Percentiles rank a stretch among this genome's conserved stretches.
Evolutionary conservation across 2,888 invertebrate species (phyloP).

Genomic region (Drosophila monieri): DNA sequence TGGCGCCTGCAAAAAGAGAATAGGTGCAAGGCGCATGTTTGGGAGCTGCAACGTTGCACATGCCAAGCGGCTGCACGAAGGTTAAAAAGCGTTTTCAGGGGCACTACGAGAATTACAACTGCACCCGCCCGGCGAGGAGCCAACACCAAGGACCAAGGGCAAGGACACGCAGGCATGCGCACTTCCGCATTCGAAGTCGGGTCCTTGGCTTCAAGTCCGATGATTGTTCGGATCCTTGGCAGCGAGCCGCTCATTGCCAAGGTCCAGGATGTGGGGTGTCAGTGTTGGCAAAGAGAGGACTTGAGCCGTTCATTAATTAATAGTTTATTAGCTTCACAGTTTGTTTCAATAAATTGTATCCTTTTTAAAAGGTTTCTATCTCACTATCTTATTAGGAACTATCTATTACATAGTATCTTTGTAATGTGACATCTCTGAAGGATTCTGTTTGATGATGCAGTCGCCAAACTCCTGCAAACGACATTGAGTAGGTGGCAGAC

Average conservation of each 20-base stretch:
- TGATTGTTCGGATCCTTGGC: slow-evolving; percentile 10
- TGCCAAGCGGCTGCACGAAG: slow-evolving; percentile 68
- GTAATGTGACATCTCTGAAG: background rate
- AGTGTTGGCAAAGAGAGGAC: slow-evolving; percentile 7
- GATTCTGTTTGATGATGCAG: slow-evolving; percentile 18
- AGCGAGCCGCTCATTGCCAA: slow-evolving; percentile 48
- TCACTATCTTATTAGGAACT: background rate
- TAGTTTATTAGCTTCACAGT: background rate
- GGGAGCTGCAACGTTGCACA: slow-evolving; percentile 52
- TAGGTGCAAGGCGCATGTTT: slow-evolving; percentile 62
- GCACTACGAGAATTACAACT: slow-evolving; percentile 41
- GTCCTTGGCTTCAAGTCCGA: slow-evolving; percentile 29
- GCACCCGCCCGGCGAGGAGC: slow-evolving; percentile 38
- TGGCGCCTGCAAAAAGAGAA: slow-evolving; percentile 8
- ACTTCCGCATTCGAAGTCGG: slow-evolving; percentile 63
- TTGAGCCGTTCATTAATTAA: background rate
- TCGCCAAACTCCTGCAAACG: slow-evolving; percentile 56
- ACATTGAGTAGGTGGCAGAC: slow-evolving; percentile 58
- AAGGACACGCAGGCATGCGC: slow-evolving; percentile 83
- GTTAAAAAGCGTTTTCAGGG: slow-evolving; percentile 65
- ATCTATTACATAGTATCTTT: no score
- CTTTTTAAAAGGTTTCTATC: background rate
- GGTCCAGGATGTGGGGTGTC: slow-evolving; percentile 38
- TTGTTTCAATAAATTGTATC: background rate
- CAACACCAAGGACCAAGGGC: slow-evolving; percentile 79